Percentiles rank a stretch among this genome's conserved stretches.
These are phyloP conservation scores for Araneus ventricosus DNA, from an alignment of 1,140 invertebrate species.

Conservation along the genomic window DNA sequence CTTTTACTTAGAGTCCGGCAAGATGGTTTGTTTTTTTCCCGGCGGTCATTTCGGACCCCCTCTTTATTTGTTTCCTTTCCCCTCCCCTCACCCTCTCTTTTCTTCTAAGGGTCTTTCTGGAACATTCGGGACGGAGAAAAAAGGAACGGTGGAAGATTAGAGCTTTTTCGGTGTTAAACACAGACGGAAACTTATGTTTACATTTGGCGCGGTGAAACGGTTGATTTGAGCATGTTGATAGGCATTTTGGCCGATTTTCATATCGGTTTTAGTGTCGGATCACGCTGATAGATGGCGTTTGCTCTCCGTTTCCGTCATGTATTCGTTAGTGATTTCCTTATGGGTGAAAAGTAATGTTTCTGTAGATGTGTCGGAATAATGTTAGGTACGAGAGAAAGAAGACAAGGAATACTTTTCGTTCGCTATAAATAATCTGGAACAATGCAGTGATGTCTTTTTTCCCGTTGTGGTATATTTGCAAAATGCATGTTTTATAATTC, in stretches of 20 bases:
- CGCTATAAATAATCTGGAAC: not conserved
- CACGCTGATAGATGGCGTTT: slow-evolving; percentile 26
- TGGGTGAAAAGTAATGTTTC: not conserved
- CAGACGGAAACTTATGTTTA: slow-evolving; percentile 47
- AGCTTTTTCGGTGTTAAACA: slow-evolving; percentile 6
- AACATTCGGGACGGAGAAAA: not conserved
- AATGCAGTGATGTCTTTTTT: not conserved
- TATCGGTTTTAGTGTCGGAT: not conserved
- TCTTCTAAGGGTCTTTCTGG: not conserved
- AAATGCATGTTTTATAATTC: too few relatives aligned
- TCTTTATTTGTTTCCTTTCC: not conserved
- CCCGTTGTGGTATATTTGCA: not conserved
- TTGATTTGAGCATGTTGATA: not conserved
- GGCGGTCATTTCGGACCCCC: slow-evolving; percentile 32
- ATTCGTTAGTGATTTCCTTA: not conserved
- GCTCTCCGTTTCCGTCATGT: not conserved
- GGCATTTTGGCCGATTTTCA: not conserved
- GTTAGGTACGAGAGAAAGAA: not conserved
- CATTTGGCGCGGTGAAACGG: slow-evolving; percentile 36
- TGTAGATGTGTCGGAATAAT: not conserved
- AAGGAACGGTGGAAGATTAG: not conserved
- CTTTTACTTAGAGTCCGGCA: slow-evolving; percentile 42
- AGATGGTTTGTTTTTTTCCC: slow-evolving; percentile 12
- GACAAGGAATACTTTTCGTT: not conserved
- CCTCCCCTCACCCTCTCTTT: not conserved